Percentiles rank a stretch among this genome's conserved stretches.
Conservation (phyloP, 2,797 vertebrate genomes). For the Xiphophorus birchmanni region DNA sequence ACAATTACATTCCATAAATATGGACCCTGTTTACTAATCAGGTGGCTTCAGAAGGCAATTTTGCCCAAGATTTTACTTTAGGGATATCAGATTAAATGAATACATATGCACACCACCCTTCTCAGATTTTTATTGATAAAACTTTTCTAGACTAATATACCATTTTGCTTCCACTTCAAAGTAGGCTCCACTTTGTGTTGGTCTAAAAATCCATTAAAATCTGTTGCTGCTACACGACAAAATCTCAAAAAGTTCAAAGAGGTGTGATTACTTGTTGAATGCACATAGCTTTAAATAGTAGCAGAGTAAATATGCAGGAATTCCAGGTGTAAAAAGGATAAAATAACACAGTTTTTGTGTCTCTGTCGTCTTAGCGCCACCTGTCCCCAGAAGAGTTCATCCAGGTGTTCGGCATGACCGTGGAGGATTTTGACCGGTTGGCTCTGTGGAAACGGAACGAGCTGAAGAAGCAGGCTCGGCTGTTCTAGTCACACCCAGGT, state of each 20-base stretch:
- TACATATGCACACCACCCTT: background rate
- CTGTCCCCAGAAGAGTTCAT: slow-evolving; percentile 96
- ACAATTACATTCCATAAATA: background rate
- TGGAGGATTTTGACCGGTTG: slow-evolving; percentile 96
- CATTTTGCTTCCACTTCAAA: background rate
- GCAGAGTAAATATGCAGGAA: background rate
- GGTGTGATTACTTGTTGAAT: background rate
- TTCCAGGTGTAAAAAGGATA: background rate
- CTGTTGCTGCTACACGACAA: background rate
- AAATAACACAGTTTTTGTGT: background rate
- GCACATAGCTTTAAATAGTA: background rate
- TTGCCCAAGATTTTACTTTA: background rate
- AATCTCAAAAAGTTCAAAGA: background rate
- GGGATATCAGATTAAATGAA: background rate
- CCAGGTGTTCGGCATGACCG: slow-evolving; percentile 96
- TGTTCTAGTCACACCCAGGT: slow-evolving; percentile 83
- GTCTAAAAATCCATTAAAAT: background rate
- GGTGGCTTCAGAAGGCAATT: background rate
- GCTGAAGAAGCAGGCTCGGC: slow-evolving; percentile 96
- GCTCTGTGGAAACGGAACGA: slow-evolving; percentile 99
- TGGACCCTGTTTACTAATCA: background rate
- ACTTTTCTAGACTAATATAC: background rate
- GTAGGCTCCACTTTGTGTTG: background rate
- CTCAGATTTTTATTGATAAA: background rate
- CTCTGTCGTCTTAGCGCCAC: slow-evolving; percentile 84